Evolutionary conservation across 1,140 invertebrate species (phyloP).

Genomic region (Cecropterus lyciades): DNA sequence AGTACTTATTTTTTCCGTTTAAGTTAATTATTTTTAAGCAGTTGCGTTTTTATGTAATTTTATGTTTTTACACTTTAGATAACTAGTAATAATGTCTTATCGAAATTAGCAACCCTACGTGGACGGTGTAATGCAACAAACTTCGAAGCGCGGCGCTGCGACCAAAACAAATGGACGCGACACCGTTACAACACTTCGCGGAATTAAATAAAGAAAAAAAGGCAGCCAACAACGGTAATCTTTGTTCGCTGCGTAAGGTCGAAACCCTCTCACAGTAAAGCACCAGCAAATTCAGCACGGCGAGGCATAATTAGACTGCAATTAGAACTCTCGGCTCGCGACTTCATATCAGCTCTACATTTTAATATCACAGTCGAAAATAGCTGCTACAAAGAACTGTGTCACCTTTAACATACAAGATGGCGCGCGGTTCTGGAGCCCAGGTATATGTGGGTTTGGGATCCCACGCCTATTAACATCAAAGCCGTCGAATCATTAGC

Average conservation of each 20-base stretch:
- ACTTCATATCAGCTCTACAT: conserved; percentile 16
- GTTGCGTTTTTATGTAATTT: not conserved
- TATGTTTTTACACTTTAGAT: too few species aligned
- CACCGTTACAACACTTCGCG: conserved; percentile 79
- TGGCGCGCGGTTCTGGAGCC: too few species aligned
- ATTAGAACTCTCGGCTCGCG: conserved; percentile 45
- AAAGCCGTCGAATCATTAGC: too few species aligned
- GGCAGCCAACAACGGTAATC: conserved; percentile 74
- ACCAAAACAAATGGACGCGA: conserved; percentile 77
- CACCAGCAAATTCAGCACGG: conserved; percentile 40
- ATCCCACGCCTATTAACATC: too few species aligned
- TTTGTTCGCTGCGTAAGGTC: conserved; percentile 64
- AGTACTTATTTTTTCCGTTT: too few species aligned
- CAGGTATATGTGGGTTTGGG: too few species aligned
- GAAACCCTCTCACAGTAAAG: conserved; percentile 48
- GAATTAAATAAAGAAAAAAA: conserved; percentile 76
- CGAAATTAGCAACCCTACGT: conserved; percentile 13
- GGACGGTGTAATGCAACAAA: conserved; percentile 40
- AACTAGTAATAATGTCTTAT: too few species aligned
- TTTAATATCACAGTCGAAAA: conserved; percentile 31
- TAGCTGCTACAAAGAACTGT: conserved; percentile 4
- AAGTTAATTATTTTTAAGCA: too few species aligned
- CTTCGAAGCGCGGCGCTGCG: conserved; percentile 45
- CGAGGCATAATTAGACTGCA: conserved; percentile 48
- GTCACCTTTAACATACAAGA: too few species aligned